phyloP scores from a whole-genome alignment of 2,888 invertebrate genomes.

The Epistrophella euchroma region DNA sequence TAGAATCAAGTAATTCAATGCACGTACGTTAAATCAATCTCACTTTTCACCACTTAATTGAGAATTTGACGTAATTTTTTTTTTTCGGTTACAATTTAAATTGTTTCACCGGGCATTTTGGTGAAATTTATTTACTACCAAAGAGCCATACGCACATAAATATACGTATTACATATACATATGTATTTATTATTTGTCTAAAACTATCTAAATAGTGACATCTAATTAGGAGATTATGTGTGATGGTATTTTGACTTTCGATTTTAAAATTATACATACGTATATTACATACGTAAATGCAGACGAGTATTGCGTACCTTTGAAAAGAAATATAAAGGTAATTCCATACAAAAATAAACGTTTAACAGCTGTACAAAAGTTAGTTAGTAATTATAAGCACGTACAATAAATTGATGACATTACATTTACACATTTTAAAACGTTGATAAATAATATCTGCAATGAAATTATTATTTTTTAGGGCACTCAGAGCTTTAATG shows the following conservation, averaged over 20 bases:
- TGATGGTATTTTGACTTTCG: constrained; percentile 66
- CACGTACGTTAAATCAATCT: constrained; percentile 54
- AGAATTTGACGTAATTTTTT: constrained; percentile 44
- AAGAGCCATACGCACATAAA: neutral
- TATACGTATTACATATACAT: too few relatives aligned
- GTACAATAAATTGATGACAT: constrained; percentile 36
- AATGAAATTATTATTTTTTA: neutral
- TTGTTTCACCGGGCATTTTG: constrained; percentile 9
- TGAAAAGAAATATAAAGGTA: neutral
- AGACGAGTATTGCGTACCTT: too few relatives aligned
- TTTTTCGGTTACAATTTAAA: constrained; percentile 47
- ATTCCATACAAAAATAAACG: neutral
- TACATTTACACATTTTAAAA: neutral
- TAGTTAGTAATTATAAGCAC: constrained; percentile 39
- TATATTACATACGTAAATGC: neutral
- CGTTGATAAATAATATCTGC: neutral
- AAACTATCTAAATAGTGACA: constrained; percentile 16
- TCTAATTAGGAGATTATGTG: constrained; percentile 44
- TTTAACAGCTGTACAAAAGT: neutral
- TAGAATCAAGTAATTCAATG: constrained; percentile 33
- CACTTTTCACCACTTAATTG: constrained; percentile 40
- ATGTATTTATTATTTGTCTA: neutral
- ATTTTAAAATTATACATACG: constrained; percentile 35
- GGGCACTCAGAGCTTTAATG: constrained; percentile 2
- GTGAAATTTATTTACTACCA: constrained; percentile 49